Evolutionary conservation across 2,888 invertebrate species (phyloP).

Genomic region (Agapetus fuscipes): DNA sequence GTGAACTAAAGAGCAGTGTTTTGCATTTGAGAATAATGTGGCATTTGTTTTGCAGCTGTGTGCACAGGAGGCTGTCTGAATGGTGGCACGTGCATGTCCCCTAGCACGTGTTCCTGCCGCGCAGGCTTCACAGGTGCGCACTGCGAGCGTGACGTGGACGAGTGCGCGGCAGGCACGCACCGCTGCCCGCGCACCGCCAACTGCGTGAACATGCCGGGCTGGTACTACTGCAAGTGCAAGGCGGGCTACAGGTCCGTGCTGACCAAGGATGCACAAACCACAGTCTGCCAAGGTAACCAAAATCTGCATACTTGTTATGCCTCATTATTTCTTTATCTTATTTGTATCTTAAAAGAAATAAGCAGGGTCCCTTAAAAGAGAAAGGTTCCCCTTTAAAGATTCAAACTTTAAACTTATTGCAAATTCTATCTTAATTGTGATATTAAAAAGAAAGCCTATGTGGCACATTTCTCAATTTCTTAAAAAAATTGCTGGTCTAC

Average conservation of each 20-base stretch:
- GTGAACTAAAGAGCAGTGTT: too few species aligned
- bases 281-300: conserved; percentile 57
- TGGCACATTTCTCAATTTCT: too few species aligned
- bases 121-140: conserved; percentile 71
- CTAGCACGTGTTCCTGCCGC: conserved; percentile 69
- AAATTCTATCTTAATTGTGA: background rate
- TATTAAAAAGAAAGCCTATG: background rate
- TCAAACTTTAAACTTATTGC: too few species aligned
- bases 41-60: conserved; percentile 55
- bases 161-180: conserved; percentile 62
- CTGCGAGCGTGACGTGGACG: conserved; percentile 82
- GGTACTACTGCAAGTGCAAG: conserved; percentile 81
- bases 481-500: too few species aligned
- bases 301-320: too few species aligned
- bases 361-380: too few species aligned
- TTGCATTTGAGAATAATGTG: too few species aligned
- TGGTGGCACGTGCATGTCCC: conserved; percentile 70
- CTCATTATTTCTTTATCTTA: too few species aligned
- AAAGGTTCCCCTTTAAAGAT: too few species aligned
- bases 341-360: too few species aligned
- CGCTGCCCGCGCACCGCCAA: conserved; percentile 66
- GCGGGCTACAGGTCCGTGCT: conserved; percentile 60
- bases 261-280: conserved; percentile 46
- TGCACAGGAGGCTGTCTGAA: conserved; percentile 75
- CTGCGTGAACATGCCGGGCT: conserved; percentile 83